Evolutionary conservation across 2,888 invertebrate genomes (phyloP).

Genomic region (Heliconius hortense): DNA sequence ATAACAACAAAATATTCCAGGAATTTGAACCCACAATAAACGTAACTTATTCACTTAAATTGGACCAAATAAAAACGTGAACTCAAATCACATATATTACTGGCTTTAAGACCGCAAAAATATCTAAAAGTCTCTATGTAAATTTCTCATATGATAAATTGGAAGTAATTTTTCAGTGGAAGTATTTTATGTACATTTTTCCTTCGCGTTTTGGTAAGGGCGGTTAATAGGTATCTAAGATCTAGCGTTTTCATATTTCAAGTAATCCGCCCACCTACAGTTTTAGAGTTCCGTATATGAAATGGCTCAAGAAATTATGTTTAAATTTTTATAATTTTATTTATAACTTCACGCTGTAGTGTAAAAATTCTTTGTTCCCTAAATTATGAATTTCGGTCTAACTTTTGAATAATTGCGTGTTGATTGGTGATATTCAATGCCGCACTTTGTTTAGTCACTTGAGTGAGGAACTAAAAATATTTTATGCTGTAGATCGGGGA

Average conservation of each 20-base stretch:
- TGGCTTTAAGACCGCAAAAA: not conserved
- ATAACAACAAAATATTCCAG: too few species aligned
- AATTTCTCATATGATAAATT: slow-evolving; percentile 23
- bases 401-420: not conserved
- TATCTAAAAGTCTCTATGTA: slow-evolving; percentile 10
- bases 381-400: not conserved
- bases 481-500: not conserved
- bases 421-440: not conserved
- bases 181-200: slow-evolving; percentile 9
- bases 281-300: slow-evolving; percentile 8
- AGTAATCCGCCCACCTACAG: slow-evolving; percentile 4
- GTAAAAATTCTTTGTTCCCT: not conserved
- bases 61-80: not conserved
- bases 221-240: slow-evolving; percentile 16
- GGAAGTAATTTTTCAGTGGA: slow-evolving; percentile 18
- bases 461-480: not conserved
- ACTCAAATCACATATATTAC: not conserved
- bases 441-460: not conserved
- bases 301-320: not conserved
- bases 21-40: too few species aligned
- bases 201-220: slow-evolving; percentile 13
- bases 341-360: not conserved
- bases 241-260: slow-evolving; percentile 20
- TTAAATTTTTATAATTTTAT: not conserved
- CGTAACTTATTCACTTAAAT: too few species aligned